Evolutionary conservation across 2,888 invertebrate genomes (phyloP), one percentile per base, ranked within the genome.

Genomic region (Myopa testacea): DNA sequence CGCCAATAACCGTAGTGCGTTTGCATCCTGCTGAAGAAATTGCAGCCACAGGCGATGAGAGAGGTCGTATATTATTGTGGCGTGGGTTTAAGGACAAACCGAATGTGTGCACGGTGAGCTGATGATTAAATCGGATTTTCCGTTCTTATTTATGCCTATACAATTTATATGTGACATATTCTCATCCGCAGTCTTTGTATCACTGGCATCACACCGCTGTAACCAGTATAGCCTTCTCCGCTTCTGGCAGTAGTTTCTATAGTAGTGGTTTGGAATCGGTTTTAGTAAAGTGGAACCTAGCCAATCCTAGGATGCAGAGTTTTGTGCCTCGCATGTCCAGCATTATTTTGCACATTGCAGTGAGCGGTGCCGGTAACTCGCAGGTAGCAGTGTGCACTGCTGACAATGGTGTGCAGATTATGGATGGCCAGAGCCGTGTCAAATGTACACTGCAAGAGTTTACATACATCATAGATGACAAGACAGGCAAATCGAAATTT

Each of bases 121-220:
- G 6, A 10, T 19, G 6, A 10, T 19, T 60, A 19, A 10, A 60
- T 68, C 55, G n/a, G 26, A 19, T 62, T 38, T 67, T 69, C 68
- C 8, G 55, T 58, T 26, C 26, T n/a, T 71, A 55, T 45, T 74
- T 73, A 65, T 74, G 19, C 19, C 26, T 52, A 4, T 12, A 26
- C 12, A 52, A 45, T 72, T 19, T 55, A 14, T 6, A 72, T 52
- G 37, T 37, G 6, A 34, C n/a, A 55, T 69, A 4, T 65, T 37
- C 65, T 10, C 50, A 19, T 50, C 10, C n/a, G 7, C 89, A 91
- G 84, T 89, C 92, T 0, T 86, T 92, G 2, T 92, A 92, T 84
- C 95, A 95, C 86, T 96, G 96, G 96, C 96, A 96, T 88, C 92
- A 93, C 5, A 90, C 94, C 70, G 91, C 93, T 52, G 93, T 95